Conservation (phyloP, 1,140 invertebrate species). For the Drosophila nigrodunni region DNA sequence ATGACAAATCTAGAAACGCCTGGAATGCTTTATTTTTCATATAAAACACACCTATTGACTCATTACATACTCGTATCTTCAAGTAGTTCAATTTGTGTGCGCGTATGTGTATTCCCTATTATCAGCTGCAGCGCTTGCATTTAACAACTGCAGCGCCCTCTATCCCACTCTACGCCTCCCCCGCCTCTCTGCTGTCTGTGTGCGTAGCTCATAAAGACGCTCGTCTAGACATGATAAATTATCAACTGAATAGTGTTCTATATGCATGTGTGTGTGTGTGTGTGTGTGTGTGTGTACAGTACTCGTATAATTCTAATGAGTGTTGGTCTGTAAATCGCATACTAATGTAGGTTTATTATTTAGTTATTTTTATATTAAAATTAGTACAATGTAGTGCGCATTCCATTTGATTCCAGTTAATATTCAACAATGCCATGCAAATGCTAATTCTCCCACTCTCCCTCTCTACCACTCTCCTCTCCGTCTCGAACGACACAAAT, state of each 20-base stretch:
- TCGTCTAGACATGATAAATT: constrained; percentile 77
- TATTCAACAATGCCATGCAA: neutral
- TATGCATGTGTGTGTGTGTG: neutral
- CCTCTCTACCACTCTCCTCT: too few relatives aligned
- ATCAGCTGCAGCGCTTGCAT: constrained; percentile 13
- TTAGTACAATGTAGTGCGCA: neutral
- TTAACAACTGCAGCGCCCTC: neutral
- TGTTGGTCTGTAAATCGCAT: constrained; percentile 25
- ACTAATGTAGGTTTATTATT: constrained; percentile 35
- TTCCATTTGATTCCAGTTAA: neutral
- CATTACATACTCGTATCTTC: neutral
- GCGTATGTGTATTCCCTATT: constrained; percentile 12
- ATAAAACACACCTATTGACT: neutral
- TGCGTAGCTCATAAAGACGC: constrained; percentile 60
- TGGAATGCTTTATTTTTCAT: constrained; percentile 27
- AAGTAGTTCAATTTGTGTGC: neutral
- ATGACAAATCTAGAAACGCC: neutral
- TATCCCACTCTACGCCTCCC: too few relatives aligned
- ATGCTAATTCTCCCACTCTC: neutral
- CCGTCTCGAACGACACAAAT: neutral
- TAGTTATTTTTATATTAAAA: constrained; percentile 7
- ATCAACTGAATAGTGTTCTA: constrained; percentile 37
- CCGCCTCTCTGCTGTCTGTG: constrained; percentile 3
- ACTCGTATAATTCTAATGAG: constrained; percentile 9
- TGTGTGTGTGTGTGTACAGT: neutral